Evolutionary conservation across 1,140 invertebrate genomes (phyloP), one percentile per base, ranked within the genome.

Genomic region (Zophobas morio): DNA sequence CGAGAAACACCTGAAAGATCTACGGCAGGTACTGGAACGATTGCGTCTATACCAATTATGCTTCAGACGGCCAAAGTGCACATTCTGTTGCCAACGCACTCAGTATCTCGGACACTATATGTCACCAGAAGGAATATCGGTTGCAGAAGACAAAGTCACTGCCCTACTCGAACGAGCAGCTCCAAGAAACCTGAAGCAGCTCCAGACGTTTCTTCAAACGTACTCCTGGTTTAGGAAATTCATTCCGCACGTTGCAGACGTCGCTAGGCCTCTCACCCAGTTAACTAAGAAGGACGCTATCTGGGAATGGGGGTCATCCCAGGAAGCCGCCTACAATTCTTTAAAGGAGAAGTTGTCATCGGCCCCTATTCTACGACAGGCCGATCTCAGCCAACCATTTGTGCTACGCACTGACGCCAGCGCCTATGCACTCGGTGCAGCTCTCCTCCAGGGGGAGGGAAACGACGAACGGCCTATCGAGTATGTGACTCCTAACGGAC

Each of bases 391-490:
- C 0, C 74, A 81, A 47, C 82, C 82, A 0, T 2, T 77, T 81
- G 2, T 79, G 80, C n/a, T 88, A 81, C 36, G 89, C 89, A 77
- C 82, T 84, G 1, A 85, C 85, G 0, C 60, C 90, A n/a, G 89
- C 90, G 82, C 71, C 88, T 4, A 80, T 57, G 84, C 84, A 1
- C 35, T 87, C 0, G 85, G 84, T 35, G 85, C 85, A 20, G 84
- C 80, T 49, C 71, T 87, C 36, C 4, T 84, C 0, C 84, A 86
- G 85, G 83, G 79, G 74, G 78, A 85, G 79, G 81, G 82, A 51
- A 36, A 49, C 2, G 78, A 86, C 76, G 86, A 87, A 77, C 80
- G 80, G 2, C 86, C 87, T 0, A 83, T 90, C 2, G 87, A 86
- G 20, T 90, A 89, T 77, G 86, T 86, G 87, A 32, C 70, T 81